phyloP scores from a whole-genome alignment of 2,797 vertebrate genomes.

The Schizothorax lantsangensis region DNA sequence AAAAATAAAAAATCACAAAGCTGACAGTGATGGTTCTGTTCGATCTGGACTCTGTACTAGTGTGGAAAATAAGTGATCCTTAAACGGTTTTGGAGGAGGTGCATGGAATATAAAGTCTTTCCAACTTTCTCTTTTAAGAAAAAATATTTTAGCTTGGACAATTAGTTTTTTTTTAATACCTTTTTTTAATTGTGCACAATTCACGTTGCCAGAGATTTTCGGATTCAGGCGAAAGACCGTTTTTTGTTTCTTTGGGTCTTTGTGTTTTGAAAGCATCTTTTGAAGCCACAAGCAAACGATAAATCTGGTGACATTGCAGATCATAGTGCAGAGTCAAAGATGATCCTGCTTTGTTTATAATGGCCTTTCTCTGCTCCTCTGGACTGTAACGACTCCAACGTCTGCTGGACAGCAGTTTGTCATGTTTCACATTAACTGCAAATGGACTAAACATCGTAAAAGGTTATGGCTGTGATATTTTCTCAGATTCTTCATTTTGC shows the following conservation, averaged over 20 bases:
- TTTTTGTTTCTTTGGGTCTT: not conserved
- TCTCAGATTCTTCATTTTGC: slow-evolving; percentile 70
- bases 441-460: slow-evolving; percentile 44
- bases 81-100: not conserved
- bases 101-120: not conserved
- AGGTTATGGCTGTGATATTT: slow-evolving; percentile 49
- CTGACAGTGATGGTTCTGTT: not conserved
- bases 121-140: not conserved
- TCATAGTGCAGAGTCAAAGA: slow-evolving; percentile 43
- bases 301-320: not conserved
- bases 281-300: not conserved
- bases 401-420: slow-evolving; percentile 33
- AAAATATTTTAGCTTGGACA: not conserved
- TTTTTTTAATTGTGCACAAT: not conserved
- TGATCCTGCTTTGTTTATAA: slow-evolving; percentile 46
- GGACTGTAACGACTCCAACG: slow-evolving; percentile 24
- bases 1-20: not conserved
- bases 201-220: not conserved
- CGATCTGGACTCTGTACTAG: not conserved
- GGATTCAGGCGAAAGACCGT: not conserved
- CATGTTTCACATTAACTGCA: slow-evolving; percentile 31
- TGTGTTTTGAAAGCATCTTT: slow-evolving; percentile 15
- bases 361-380: slow-evolving; percentile 19
- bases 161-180: not conserved
- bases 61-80: slow-evolving; percentile 11